These are phyloP conservation scores for Notolepis coatsorum DNA, from an alignment of 2,797 vertebrate species.

Conservation along the genomic window DNA sequence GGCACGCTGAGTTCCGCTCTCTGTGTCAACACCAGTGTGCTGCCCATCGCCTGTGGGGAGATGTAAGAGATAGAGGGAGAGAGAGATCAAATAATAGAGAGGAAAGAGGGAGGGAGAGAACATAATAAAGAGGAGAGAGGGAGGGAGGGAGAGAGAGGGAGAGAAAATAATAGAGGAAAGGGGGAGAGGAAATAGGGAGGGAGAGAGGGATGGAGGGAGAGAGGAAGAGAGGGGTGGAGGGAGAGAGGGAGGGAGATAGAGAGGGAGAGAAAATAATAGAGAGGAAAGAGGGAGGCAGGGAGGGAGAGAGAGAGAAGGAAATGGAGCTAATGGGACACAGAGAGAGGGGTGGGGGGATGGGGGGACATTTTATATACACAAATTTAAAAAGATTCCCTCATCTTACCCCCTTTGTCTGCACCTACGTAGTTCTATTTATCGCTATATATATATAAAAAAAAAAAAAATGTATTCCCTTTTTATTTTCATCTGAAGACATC, in stretches of 20 bases:
- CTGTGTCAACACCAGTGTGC: conserved; percentile 4
- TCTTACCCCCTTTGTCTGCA: too few relatives aligned
- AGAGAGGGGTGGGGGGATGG: too few relatives aligned
- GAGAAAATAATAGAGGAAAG: neutral
- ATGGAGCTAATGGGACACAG: neutral
- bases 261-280: neutral
- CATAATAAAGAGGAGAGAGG: neutral
- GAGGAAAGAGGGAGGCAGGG: neutral
- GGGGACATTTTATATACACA: too few relatives aligned
- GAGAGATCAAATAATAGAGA: too few relatives aligned
- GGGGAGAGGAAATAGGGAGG: neutral
- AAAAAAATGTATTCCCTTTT: too few relatives aligned
- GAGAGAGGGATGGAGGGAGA: neutral
- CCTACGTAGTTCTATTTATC: too few relatives aligned
- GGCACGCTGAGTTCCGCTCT: conserved; percentile 2
- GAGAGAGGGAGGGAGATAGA: neutral
- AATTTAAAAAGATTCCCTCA: too few relatives aligned
- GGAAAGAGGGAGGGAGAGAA: neutral
- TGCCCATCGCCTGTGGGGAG: neutral
- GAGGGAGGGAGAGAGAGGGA: neutral
- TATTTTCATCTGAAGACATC: too few relatives aligned
- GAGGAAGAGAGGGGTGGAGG: neutral
- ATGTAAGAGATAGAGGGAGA: neutral
- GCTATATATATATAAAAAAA: too few relatives aligned
- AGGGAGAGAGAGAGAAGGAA: neutral